These are phyloP conservation scores for Syngnathus scovelli DNA, from an alignment of 2,113 vertebrate genomes.

Conservation along the genomic window DNA sequence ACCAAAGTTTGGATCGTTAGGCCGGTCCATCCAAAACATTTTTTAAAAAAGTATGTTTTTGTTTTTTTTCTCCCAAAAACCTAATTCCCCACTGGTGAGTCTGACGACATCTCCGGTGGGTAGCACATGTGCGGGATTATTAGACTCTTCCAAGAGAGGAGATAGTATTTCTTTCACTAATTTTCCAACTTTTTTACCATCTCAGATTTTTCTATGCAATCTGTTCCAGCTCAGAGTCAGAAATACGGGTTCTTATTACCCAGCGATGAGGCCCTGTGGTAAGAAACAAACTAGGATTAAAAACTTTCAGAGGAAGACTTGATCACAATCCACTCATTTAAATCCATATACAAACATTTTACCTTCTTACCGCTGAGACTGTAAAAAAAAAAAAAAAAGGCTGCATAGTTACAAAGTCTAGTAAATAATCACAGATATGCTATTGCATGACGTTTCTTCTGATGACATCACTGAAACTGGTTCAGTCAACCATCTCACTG, in stretches of 20 bases:
- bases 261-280: not conserved
- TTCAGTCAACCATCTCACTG: conserved; percentile 31
- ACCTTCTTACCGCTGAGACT: conserved; percentile 10
- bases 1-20: conserved; percentile 1
- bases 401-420: conserved; percentile 23
- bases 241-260: conserved; percentile 42
- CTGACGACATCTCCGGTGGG: conserved; percentile 18
- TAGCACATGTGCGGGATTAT: conserved; percentile 52
- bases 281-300: no score
- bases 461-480: conserved; percentile 39
- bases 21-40: no score
- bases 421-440: conserved; percentile 34
- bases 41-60: not conserved
- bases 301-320: no score
- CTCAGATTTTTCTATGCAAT: conserved; percentile 33
- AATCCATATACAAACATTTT: no score
- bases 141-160: conserved; percentile 27
- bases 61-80: not conserved
- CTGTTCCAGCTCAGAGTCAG: conserved; percentile 3
- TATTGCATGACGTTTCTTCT: conserved; percentile 5
- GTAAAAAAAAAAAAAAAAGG: conserved; percentile 16
- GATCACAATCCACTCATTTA: conserved; percentile 7
- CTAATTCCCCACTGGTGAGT: not conserved
- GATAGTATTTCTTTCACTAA: conserved; percentile 50
- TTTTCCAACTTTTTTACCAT: conserved; percentile 42